Evolutionary conservation across 2,797 vertebrate genomes (phyloP).

Genomic region (Onychomys torridus): DNA sequence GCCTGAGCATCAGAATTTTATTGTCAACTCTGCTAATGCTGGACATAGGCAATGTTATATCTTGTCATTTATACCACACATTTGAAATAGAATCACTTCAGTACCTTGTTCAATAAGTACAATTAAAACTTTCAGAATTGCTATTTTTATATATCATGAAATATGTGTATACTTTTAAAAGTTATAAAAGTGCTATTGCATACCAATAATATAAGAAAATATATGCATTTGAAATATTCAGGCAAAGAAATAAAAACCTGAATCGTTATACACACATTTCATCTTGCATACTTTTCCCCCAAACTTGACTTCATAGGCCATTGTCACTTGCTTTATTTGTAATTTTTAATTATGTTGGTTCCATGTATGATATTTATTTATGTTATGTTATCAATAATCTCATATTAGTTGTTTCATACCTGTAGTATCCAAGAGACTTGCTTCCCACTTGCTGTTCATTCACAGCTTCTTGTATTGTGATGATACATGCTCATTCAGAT

Average conservation of each 20-base stretch:
- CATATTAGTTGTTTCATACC: background rate
- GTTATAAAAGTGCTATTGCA: slow-evolving; percentile 28
- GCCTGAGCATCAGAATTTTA: slow-evolving; percentile 93
- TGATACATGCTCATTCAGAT: too few species aligned
- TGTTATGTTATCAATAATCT: background rate
- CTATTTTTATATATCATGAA: background rate
- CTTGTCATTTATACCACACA: slow-evolving; percentile 30
- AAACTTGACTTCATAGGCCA: background rate
- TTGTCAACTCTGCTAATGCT: slow-evolving; percentile 92
- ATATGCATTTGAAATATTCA: background rate
- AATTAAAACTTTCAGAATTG: background rate
- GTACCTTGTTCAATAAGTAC: background rate
- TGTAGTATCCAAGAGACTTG: background rate
- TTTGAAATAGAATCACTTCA: background rate
- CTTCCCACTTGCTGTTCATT: background rate
- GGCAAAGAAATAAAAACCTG: background rate
- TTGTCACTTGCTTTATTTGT: background rate
- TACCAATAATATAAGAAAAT: background rate
- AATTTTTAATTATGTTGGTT: background rate
- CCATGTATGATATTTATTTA: background rate
- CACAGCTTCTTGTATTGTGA: background rate
- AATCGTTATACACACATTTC: background rate
- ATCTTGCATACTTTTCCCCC: background rate
- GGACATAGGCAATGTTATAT: slow-evolving; percentile 90
- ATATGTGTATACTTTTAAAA: background rate